Conservation (phyloP, 2,888 invertebrate species). For the Salticus scenicus region DNA sequence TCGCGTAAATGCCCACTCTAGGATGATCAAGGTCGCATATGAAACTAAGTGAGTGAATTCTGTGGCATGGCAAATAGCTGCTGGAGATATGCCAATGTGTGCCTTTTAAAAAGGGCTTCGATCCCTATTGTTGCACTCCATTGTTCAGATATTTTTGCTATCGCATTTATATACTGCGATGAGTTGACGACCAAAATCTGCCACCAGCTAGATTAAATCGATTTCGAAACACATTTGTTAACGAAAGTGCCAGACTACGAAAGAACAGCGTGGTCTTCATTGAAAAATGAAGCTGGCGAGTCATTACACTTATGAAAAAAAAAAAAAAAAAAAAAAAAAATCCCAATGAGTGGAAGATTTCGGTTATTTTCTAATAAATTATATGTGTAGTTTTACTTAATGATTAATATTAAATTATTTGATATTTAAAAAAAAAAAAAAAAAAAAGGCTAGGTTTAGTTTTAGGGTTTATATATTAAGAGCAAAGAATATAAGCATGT, state of each 20-base stretch:
- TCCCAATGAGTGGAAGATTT: no score
- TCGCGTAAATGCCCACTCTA: conserved; percentile 64
- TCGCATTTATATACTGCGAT: conserved; percentile 13
- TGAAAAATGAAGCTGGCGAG: neutral
- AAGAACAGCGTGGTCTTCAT: neutral
- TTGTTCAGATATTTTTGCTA: conserved; percentile 9
- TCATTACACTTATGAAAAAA: no score
- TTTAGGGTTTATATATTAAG: no score
- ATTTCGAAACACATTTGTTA: conserved; percentile 1
- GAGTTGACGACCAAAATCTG: conserved; percentile 7
- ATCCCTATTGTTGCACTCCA: conserved; percentile 16
- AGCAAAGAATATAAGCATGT: no score
- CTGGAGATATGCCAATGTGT: conserved; percentile 26
- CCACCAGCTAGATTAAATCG: conserved; percentile 11
- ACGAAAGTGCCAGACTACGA: neutral
- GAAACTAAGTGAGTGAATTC: conserved; percentile 27
- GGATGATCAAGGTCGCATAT: conserved; percentile 62
- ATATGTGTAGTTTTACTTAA: no score
- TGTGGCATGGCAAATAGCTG: conserved; percentile 22
- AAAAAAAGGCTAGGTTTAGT: no score
- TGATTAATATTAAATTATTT: no score
- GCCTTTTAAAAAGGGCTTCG: conserved; percentile 18
- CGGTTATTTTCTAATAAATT: no score
- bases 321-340: no score
- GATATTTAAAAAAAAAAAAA: no score